Evolutionary conservation across 2,113 vertebrate genomes (phyloP).

Genomic region (Campylomormyrus numenius): DNA sequence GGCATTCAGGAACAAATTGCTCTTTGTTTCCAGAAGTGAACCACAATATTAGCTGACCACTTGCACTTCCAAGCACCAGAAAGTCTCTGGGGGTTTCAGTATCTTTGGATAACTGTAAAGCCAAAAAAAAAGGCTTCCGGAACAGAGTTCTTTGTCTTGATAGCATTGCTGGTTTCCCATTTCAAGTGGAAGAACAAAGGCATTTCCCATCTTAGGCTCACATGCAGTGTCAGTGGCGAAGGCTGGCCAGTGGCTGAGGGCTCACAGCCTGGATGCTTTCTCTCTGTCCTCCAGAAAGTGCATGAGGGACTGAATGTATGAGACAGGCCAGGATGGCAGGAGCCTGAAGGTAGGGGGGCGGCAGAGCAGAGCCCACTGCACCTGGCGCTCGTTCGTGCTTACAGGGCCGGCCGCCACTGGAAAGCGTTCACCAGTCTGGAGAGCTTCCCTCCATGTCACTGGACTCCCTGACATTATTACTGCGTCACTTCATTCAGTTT

Average conservation of each 20-base stretch:
- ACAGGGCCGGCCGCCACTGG: not conserved
- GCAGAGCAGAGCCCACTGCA: not conserved
- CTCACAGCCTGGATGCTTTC: slow-evolving; percentile 14
- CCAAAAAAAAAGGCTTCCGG: not conserved
- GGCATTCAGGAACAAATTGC: not conserved
- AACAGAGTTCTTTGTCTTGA: slow-evolving; percentile 5
- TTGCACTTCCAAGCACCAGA: not conserved
- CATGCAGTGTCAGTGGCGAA: not conserved
- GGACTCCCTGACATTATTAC: not conserved
- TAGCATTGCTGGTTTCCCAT: slow-evolving; percentile 6
- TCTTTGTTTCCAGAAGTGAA: not conserved
- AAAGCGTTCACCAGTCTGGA: not conserved
- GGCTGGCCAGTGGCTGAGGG: not conserved
- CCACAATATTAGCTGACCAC: not conserved
- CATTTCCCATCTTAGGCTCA: not conserved
- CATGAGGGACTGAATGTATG: not conserved
- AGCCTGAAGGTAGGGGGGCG: not conserved
- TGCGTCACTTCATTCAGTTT: not conserved
- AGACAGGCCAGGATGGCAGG: not conserved
- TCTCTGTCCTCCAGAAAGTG: not conserved
- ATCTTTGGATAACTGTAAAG: not conserved
- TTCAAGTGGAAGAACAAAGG: not conserved
- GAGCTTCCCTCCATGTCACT: not conserved
- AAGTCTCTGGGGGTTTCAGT: not conserved
- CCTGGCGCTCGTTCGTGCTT: not conserved